These are phyloP conservation scores for Coreoperca whiteheadi DNA, from an alignment of 2,113 vertebrate genomes.

Conservation along the genomic window DNA sequence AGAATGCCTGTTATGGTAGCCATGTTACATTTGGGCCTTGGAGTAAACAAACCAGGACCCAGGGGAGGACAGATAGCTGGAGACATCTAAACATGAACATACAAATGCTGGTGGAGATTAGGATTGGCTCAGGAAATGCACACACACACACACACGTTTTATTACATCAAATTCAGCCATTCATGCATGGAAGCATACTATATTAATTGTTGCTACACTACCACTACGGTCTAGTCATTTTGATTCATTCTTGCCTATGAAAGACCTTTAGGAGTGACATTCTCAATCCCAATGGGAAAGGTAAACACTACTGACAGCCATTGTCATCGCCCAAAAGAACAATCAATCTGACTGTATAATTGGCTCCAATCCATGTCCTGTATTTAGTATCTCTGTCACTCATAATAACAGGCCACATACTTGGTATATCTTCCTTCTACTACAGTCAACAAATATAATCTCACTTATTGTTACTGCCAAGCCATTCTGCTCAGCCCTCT, in stretches of 20 bases:
- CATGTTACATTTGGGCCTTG: slow-evolving; percentile 43
- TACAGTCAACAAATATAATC: background rate
- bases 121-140: slow-evolving; percentile 8
- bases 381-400: slow-evolving; percentile 4
- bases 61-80: slow-evolving; percentile 45
- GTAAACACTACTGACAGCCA: background rate
- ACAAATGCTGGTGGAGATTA: slow-evolving; percentile 16
- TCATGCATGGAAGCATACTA: background rate
- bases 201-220: background rate
- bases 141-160: slow-evolving; percentile 1
- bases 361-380: background rate
- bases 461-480: background rate
- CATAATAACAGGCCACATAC: slow-evolving; percentile 5
- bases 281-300: background rate
- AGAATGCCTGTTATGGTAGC: slow-evolving; percentile 49
- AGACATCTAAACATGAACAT: slow-evolving; percentile 59
- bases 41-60: slow-evolving; percentile 53
- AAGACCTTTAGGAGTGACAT: background rate
- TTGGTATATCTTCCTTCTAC: background rate
- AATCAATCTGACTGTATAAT: slow-evolving; percentile 12
- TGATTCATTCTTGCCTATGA: background rate
- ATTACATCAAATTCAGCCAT: slow-evolving; percentile 2
- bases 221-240: background rate
- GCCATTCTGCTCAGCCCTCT: background rate
- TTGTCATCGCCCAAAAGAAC: slow-evolving; percentile 11